Base-by-base conservation (phyloP, 2,888 invertebrate species). In the Tachina fera region DNA sequence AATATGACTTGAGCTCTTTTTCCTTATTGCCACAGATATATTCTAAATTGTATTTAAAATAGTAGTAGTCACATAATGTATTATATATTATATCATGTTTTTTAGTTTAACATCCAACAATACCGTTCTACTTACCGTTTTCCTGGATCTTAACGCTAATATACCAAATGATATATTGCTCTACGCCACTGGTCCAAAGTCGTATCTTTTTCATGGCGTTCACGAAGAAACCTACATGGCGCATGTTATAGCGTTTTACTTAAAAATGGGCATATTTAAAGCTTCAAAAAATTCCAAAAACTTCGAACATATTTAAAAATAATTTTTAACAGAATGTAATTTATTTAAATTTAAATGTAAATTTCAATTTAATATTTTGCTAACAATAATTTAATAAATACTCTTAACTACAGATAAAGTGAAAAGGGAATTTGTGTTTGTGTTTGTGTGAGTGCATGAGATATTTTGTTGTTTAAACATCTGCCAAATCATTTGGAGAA, bases 211-310 rank as follows among this genome's bases (percentile, higher is more conserved):
- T 91, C 96, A 96, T 91, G 96, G 95, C 39, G 95, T 97, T 0
- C 97, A 97, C 90, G 98, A 98, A 89, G 98, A 98, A 91, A 96
- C 96, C 89, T 98, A 96, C 90, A 96, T 98, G 16, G 96, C 96
- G 9, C 96, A 97, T 90, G 97, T 95, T 0, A 94, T 98, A 85
- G 95, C 95, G 0, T 97, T 96, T 91, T 97, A 97, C 0, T 94
- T 97, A 0, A 95, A 95, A 91, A 94, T 97, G 31, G 97, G 97
- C 14, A 92, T 84, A 3, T 90, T 89, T 67, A 63, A 84, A 1
- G 31, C 68, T 5, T n/a, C 47, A 3, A 60, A 49, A 51, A 43
- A 22, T 51, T 3, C 31, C 0, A 22, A 31, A 14, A 61, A 43
- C 31, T 31, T 31, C 6, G 3, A 22, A 77, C 31, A 31, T 31